Base-by-base conservation (phyloP, 2,797 vertebrate genomes). In the Pangasius sanitwongsei region DNA sequence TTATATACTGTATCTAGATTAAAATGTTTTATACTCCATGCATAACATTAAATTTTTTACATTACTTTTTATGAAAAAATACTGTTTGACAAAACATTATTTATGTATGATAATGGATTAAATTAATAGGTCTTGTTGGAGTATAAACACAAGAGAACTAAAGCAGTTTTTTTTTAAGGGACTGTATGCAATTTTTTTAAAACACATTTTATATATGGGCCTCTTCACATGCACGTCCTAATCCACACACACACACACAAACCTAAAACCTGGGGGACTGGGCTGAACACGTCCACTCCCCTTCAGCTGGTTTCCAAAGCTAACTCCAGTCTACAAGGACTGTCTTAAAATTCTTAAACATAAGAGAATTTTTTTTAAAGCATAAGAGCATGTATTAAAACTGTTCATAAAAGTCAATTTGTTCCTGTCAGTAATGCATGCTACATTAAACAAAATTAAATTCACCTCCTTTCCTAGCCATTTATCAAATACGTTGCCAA, bases 381-480 rank as follows among this genome's bases (percentile, higher is more conserved):
- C 83, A 86, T 86, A 34, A 70, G 78, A 84, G 77, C 89, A 31
- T 65, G 87, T 80, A 80, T 87, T 72, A 81, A 88, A 90, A 88
- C 93, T 23, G 41, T 37, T 65, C 48, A 83, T 44, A 48, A 83
- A 83, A 92, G 89, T 91, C 83, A 84, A 91, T 81, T 77, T 28
- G 88, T 72, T 69, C 87, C 63, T 85, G 65, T 61, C 92, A 87
- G 87, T 93, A 93, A 92, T 91, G 86, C 91, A 89, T 9, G 83
- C 88, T 83, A 91, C 92, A 92, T 91, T 92, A 92, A 93, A 94
- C 81, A 89, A 63, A 93, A 93, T 93, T 95, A 92, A 90, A 91
- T 88, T 91, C 90, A 91, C 88, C 90, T 93, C 90, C 94, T 89
- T 93, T 92, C 90, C 92, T 92, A 92, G 93, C 92, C 90, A 91